Conservation (phyloP, 1,140 invertebrate genomes). For the Sitodiplosis mosellana region DNA sequence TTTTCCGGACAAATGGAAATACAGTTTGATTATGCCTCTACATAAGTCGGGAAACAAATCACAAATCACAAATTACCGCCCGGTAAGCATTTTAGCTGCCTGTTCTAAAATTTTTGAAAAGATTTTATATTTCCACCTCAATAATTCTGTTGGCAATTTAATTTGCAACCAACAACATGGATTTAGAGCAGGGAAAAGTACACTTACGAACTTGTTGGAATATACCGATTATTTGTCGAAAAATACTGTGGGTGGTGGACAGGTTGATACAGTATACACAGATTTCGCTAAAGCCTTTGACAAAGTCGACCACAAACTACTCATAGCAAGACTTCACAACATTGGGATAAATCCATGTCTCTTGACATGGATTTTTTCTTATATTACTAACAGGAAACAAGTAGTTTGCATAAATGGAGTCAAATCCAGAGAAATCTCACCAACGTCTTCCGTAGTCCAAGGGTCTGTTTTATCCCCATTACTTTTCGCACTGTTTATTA, state of each 20-base stretch:
- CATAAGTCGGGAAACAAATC: no score
- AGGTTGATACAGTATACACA: slow-evolving; percentile 11
- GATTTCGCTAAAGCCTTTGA: slow-evolving; percentile 13
- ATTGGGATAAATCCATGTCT: slow-evolving; percentile 1
- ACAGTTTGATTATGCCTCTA: no score
- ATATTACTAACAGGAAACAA: slow-evolving; percentile 3
- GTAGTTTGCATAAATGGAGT: not conserved
- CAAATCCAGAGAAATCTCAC: not conserved
- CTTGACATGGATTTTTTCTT: slow-evolving; percentile 6
- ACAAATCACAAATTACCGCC: no score
- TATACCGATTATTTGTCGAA: slow-evolving; percentile 1
- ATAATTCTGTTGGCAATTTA: no score
- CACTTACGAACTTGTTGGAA: slow-evolving; percentile 2
- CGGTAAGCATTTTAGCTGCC: no score
- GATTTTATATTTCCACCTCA: no score
- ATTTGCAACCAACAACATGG: no score
- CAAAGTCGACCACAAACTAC: slow-evolving; percentile 8
- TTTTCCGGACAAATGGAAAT: no score
- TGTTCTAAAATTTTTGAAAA: no score
- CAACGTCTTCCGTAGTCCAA: not conserved
- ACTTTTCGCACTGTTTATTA: not conserved
- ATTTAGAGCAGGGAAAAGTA: slow-evolving; percentile 4
- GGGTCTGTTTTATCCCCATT: not conserved
- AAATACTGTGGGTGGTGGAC: slow-evolving; percentile 1
- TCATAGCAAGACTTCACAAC: slow-evolving; percentile 5